Conservation (phyloP, 2,113 vertebrate species). For the Eidolon helvum region DNA sequence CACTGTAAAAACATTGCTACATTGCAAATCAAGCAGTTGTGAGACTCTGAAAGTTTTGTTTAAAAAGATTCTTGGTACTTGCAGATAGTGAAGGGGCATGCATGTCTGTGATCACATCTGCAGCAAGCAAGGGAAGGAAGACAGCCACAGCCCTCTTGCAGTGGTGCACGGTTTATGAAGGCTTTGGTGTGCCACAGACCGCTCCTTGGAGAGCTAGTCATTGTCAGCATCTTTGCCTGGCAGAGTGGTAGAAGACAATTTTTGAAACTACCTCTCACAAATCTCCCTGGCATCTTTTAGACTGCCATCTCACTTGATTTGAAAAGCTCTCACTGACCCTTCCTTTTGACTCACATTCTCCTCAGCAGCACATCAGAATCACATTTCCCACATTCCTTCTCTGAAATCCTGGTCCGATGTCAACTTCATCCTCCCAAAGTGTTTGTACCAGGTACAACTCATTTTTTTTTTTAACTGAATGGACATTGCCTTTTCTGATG, state of each 20-base stretch:
- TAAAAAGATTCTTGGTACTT: not conserved
- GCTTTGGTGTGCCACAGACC: accelerated
- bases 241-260: not conserved
- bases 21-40: not conserved
- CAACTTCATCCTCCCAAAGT: not conserved
- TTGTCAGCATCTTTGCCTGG: not conserved
- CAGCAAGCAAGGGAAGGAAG: not conserved
- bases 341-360: not conserved
- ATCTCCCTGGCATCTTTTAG: not conserved
- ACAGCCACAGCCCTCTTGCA: no score
- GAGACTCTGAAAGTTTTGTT: not conserved
- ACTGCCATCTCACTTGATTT: not conserved
- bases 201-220: not conserved
- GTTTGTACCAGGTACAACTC: not conserved
- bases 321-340: not conserved
- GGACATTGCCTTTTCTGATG: not conserved
- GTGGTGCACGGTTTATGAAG: accelerated
- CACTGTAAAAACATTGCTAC: not conserved
- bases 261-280: not conserved
- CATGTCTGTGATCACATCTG: not conserved
- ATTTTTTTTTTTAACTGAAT: not conserved
- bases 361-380: not conserved
- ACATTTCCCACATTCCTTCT: not conserved
- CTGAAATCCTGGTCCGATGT: not conserved
- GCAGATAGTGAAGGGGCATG: no score